These are phyloP conservation scores for Micrastur ruficollis DNA, from an alignment of 2,797 vertebrate genomes.

Conservation along the genomic window DNA sequence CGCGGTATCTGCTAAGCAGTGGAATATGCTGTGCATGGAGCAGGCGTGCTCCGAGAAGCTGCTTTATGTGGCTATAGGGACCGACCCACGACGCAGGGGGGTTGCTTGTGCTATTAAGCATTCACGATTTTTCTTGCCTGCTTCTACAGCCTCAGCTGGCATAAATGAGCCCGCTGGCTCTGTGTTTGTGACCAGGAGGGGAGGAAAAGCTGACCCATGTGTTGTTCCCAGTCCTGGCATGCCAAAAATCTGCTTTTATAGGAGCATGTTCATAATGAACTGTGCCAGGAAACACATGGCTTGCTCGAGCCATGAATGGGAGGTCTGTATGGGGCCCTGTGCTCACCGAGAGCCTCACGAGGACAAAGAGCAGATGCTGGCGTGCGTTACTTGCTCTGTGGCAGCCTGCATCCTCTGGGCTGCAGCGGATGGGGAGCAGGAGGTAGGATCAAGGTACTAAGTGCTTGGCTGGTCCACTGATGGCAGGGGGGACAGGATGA, in stretches of 20 bases:
- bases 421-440: neutral
- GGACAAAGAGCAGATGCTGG: conserved; percentile 34
- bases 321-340: conserved; percentile 30
- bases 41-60: neutral
- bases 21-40: neutral
- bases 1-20: neutral
- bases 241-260: conserved; percentile 46
- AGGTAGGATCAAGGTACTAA: neutral
- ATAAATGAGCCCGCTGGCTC: neutral
- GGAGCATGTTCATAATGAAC: neutral
- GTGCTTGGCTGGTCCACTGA: neutral
- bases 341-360: neutral
- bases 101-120: neutral
- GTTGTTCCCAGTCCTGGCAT: neutral
- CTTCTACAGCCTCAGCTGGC: neutral
- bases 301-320: neutral
- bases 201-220: neutral
- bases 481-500: neutral
- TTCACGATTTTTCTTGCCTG: neutral
- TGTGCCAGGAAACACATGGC: conserved; percentile 57
- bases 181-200: neutral
- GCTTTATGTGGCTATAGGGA: neutral
- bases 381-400: rapidly evolving
- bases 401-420: neutral
- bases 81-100: neutral